Evolutionary conservation across 2,113 vertebrate species (phyloP).

Genomic region (Ceyx cyanopectus): DNA sequence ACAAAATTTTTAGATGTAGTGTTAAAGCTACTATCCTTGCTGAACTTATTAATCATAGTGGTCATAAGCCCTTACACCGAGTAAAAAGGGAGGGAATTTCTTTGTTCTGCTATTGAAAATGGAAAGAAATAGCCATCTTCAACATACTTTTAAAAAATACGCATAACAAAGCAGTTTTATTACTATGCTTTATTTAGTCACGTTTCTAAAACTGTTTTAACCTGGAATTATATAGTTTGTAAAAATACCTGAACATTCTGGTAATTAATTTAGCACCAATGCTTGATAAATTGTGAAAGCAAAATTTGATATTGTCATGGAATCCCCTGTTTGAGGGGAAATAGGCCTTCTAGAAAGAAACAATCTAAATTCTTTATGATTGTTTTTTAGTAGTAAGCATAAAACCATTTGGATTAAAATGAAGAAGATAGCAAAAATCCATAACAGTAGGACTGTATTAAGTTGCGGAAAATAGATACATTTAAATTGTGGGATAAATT

Average conservation of each 20-base stretch:
- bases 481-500: background rate
- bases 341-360: background rate
- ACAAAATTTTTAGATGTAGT: background rate
- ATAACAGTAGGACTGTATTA: background rate
- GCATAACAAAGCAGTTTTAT: background rate
- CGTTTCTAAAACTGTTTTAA: background rate
- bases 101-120: background rate
- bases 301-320: background rate
- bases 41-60: background rate
- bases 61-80: background rate
- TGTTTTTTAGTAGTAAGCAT: background rate
- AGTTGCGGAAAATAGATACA: background rate
- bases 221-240: background rate
- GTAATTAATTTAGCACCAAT: background rate
- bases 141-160: background rate
- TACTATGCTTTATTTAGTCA: background rate
- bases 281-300: background rate
- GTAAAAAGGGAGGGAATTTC: background rate
- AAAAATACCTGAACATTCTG: background rate
- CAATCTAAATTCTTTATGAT: background rate
- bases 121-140: slow-evolving; percentile 5
- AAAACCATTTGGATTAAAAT: background rate
- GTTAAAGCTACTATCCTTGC: background rate
- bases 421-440: background rate
- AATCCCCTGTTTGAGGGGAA: background rate